phyloP scores from a whole-genome alignment of 2,888 invertebrate genomes.

The Euclidia mi region DNA sequence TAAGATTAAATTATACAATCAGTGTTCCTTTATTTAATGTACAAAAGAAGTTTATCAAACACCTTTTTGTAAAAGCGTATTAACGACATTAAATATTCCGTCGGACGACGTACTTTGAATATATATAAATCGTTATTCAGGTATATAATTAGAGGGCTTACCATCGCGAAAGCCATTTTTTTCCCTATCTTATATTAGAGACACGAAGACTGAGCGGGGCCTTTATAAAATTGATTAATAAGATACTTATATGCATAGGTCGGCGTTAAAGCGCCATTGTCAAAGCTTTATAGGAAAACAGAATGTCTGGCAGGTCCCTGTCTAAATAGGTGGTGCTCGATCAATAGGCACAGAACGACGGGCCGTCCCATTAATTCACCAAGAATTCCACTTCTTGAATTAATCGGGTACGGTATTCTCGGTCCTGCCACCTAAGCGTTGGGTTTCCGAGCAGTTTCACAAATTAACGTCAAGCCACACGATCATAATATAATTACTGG shows the following conservation, averaged over 20 bases:
- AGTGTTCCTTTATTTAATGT: conserved; percentile 20
- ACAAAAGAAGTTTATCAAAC: conserved; percentile 31
- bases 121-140: background rate
- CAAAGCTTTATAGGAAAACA: conserved; percentile 43
- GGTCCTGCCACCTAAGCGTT: conserved; percentile 74
- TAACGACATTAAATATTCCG: conserved; percentile 21
- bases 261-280: conserved; percentile 28
- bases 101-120: background rate
- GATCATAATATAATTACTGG: conserved; percentile 74
- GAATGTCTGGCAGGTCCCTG: conserved; percentile 43
- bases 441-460: conserved; percentile 84
- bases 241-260: conserved; percentile 18
- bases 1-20: conserved; percentile 34
- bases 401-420: conserved; percentile 77
- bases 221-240: conserved; percentile 21
- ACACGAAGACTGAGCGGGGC: conserved; percentile 9
- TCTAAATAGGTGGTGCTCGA: conserved; percentile 59
- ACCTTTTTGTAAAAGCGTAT: no score
- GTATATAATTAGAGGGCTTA: no score
- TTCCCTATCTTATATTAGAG: conserved; percentile 18
- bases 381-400: conserved; percentile 82
- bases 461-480: conserved; percentile 80
- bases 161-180: conserved; percentile 25
- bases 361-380: conserved; percentile 76
- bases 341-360: conserved; percentile 75